These are phyloP conservation scores for Crotalus helleri DNA, from an alignment of 2,113 vertebrate species.

Conservation along the genomic window DNA sequence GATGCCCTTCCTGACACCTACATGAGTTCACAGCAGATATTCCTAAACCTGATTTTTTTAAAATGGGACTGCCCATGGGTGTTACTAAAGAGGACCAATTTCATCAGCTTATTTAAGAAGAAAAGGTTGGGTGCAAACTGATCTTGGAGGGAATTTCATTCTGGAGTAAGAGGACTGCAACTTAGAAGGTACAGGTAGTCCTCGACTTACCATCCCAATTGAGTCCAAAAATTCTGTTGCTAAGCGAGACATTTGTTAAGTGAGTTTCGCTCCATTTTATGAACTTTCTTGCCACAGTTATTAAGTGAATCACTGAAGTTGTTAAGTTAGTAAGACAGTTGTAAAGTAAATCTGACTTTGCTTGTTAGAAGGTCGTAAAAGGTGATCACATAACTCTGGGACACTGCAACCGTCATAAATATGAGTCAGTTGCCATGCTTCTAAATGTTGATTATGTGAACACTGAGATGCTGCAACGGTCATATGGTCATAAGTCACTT, in stretches of 20 bases:
- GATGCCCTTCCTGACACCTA: not conserved
- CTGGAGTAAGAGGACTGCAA: not conserved
- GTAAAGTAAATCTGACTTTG: no score
- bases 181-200: not conserved
- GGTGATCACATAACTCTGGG: no score
- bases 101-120: not conserved
- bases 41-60: not conserved
- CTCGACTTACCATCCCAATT: not conserved
- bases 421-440: not conserved
- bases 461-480: no score
- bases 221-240: not conserved
- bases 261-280: no score
- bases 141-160: not conserved
- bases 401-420: not conserved
- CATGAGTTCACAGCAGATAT: not conserved
- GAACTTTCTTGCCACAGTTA: no score
- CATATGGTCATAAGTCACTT: not conserved
- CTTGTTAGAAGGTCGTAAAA: no score
- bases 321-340: no score
- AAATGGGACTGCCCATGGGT: not conserved
- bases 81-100: not conserved
- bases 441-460: not conserved
- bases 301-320: no score
- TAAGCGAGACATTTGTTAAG: not conserved
- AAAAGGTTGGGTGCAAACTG: not conserved